These are phyloP conservation scores for Scaptomyza flava DNA, from an alignment of 2,888 invertebrate species.

Conservation along the genomic window DNA sequence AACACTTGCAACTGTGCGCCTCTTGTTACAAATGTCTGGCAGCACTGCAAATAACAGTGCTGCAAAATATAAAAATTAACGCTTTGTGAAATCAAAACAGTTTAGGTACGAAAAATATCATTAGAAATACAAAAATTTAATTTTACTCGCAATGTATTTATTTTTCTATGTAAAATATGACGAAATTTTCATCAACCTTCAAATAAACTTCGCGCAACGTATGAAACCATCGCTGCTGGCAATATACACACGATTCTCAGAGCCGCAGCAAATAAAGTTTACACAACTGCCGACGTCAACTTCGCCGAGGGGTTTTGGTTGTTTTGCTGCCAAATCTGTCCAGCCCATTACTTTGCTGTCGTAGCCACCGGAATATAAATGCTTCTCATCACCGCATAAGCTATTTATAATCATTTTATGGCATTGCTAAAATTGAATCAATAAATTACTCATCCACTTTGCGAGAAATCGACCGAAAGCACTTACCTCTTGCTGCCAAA, in stretches of 20 bases:
- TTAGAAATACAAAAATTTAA: neutral
- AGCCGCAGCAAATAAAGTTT: constrained; percentile 79
- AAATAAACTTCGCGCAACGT: constrained; percentile 76
- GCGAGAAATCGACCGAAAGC: too few relatives aligned
- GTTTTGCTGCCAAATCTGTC: constrained; percentile 70
- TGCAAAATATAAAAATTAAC: constrained; percentile 3
- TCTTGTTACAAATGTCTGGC: constrained; percentile 21
- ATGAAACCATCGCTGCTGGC: constrained; percentile 81
- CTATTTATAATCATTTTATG: constrained; percentile 84
- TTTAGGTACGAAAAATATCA: neutral
- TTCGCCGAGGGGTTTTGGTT: constrained; percentile 76
- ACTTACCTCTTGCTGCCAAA: constrained; percentile 78
- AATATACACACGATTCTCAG: constrained; percentile 74
- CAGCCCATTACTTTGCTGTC: constrained; percentile 84
- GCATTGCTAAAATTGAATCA: constrained; percentile 70
- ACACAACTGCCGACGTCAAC: constrained; percentile 81
- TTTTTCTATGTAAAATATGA: neutral
- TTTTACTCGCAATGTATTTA: neutral
- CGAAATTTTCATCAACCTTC: too few relatives aligned
- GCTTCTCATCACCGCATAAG: constrained; percentile 77
- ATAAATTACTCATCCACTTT: neutral
- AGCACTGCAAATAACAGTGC: constrained; percentile 6
- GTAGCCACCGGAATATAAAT: constrained; percentile 82
- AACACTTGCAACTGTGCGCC: neutral
- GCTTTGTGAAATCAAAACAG: neutral